phyloP scores from a whole-genome alignment of 2,113 vertebrate genomes.

The Dolichotis patagonum region DNA sequence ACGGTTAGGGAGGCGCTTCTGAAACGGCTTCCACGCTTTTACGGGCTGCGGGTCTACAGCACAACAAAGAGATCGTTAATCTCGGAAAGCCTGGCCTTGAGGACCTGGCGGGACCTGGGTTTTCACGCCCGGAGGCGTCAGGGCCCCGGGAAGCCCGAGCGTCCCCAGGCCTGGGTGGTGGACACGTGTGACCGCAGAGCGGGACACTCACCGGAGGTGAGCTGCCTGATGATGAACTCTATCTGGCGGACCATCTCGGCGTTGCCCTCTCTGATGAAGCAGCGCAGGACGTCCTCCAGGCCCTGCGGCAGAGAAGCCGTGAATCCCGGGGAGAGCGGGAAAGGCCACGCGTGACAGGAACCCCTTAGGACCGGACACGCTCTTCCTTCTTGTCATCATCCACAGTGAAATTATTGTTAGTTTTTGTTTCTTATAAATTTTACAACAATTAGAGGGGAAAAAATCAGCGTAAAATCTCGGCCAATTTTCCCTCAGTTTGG shows the following conservation, averaged over 20 bases:
- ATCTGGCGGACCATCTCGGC: conserved; percentile 94
- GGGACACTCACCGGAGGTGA: conserved; percentile 92
- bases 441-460: not conserved
- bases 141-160: not conserved
- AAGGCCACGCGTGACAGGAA: not conserved
- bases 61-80: not conserved
- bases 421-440: not conserved
- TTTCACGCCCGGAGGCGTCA: not conserved
- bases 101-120: not conserved
- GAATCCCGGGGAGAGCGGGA: conserved; percentile 45
- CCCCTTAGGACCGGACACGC: not conserved
- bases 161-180: conserved; percentile 33
- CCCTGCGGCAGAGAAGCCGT: conserved; percentile 86
- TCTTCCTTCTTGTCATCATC: conserved; percentile 39
- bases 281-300: conserved; percentile 95
- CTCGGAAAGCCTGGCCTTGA: not conserved
- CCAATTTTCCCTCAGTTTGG: not conserved
- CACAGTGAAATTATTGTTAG: conserved; percentile 11
- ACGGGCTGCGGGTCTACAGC: not conserved
- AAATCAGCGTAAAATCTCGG: not conserved
- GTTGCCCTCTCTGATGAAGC: conserved; percentile 94
- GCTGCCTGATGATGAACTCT: conserved; percentile 95
- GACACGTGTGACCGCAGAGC: conserved; percentile 4
- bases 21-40: not conserved
- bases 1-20: not conserved